A percentile compares a stretch with the other conserved stretches of the same genome.
Conservation (phyloP, 2,797 vertebrate species). For the Periparus ater region DNA sequence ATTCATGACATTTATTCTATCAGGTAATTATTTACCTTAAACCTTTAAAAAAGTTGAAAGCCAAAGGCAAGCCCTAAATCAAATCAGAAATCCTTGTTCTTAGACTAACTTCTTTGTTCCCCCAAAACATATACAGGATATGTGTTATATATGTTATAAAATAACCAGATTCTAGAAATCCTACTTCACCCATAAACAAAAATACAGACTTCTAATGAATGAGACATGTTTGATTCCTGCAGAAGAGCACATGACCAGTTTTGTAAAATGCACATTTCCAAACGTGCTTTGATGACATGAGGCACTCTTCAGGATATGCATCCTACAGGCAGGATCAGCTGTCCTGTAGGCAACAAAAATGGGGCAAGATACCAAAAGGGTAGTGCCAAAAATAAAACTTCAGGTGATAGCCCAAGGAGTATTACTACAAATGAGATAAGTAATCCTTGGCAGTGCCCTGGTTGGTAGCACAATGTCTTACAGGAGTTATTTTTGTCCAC, state of each 20-base stretch:
- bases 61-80: neutral
- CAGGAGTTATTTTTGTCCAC: slow-evolving; percentile 8
- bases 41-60: neutral
- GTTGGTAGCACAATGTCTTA: neutral
- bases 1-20: neutral
- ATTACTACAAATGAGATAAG: slow-evolving; percentile 24
- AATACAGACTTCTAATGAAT: neutral
- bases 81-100: neutral
- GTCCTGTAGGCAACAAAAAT: neutral
- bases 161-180: neutral
- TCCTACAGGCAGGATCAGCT: neutral
- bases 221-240: neutral
- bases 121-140: neutral
- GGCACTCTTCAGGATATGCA: neutral
- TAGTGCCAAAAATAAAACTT: neutral
- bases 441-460: neutral
- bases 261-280: neutral
- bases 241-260: neutral
- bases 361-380: neutral
- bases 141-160: too few relatives aligned
- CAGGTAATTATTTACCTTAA: neutral
- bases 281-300: neutral
- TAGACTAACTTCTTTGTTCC: neutral
- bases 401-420: neutral
- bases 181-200: neutral